These are phyloP conservation scores for Drosophila fulvimacula DNA, from an alignment of 2,888 invertebrate genomes.

Conservation along the genomic window DNA sequence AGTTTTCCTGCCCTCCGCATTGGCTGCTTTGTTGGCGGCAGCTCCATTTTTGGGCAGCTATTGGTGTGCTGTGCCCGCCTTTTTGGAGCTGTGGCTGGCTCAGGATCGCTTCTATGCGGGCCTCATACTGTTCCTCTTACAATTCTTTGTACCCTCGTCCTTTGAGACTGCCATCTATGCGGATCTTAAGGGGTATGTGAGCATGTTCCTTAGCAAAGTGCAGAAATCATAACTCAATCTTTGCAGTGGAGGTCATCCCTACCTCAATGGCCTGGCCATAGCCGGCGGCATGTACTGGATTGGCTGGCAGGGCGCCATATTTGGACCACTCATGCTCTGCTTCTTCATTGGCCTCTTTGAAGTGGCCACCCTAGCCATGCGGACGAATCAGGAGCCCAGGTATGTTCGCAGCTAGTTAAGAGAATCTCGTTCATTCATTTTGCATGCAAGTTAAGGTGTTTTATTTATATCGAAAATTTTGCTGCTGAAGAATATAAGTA, in stretches of 20 bases:
- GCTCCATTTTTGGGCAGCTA: slow-evolving; percentile 98
- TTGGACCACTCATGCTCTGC: slow-evolving; percentile 97
- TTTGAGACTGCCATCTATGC: slow-evolving; percentile 98
- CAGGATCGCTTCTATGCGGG: slow-evolving; percentile 94
- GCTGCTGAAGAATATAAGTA: slow-evolving; percentile 58
- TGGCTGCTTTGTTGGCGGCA: slow-evolving; percentile 97
- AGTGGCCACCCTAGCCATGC: slow-evolving; percentile 89
- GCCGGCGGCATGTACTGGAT: slow-evolving; percentile 99
- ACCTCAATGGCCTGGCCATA: slow-evolving; percentile 97
- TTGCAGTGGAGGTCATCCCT: slow-evolving; percentile 95
- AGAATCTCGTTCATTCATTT: slow-evolving; percentile 20
- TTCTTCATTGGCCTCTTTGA: slow-evolving; percentile 97
- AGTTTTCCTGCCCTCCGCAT: slow-evolving; percentile 94
- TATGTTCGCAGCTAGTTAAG: slow-evolving; percentile 49
- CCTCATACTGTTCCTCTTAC: slow-evolving; percentile 91
- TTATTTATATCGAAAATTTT: slow-evolving; percentile 31
- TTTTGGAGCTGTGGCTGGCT: slow-evolving; percentile 97
- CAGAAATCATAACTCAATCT: background rate
- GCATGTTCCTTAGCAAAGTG: background rate
- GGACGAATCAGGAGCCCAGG: slow-evolving; percentile 83
- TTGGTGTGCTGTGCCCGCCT: slow-evolving; percentile 97
- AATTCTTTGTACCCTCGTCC: slow-evolving; percentile 94
- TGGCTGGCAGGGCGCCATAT: slow-evolving; percentile 98
- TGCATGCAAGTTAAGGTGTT: slow-evolving; percentile 56
- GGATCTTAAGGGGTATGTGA: slow-evolving; percentile 95